phyloP scores from a whole-genome alignment of 2,797 vertebrate genomes.

The Gephyroberyx darwinii region DNA sequence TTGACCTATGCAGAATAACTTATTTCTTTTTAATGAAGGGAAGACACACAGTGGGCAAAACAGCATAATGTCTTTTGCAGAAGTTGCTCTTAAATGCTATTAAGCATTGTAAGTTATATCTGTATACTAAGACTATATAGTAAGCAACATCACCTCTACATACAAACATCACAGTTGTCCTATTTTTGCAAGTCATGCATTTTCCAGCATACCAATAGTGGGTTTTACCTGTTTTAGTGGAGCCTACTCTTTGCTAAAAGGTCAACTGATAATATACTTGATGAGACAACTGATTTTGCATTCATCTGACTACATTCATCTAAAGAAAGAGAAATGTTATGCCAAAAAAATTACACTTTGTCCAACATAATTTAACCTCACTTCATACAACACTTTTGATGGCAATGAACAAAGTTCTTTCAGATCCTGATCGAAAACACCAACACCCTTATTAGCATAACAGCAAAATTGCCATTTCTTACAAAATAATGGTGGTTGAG shows the following conservation, averaged over 20 bases:
- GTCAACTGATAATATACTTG: too few species aligned
- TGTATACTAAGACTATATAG: slow-evolving; percentile 9
- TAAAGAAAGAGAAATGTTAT: too few species aligned
- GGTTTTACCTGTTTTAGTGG: neutral
- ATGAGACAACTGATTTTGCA: too few species aligned
- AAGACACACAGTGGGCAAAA: neutral
- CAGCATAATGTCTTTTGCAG: neutral
- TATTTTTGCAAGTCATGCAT: neutral
- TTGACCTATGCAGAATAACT: neutral
- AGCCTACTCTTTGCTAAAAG: too few species aligned
- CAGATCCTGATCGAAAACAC: slow-evolving; percentile 69
- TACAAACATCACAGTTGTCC: too few species aligned
- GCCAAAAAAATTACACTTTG: too few species aligned
- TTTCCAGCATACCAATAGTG: slow-evolving; percentile 1
- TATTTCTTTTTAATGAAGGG: neutral
- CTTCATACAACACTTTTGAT: slow-evolving; percentile 1
- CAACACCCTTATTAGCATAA: slow-evolving; percentile 65
- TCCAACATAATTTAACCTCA: neutral
- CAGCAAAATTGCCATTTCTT: slow-evolving; percentile 79
- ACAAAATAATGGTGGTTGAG: slow-evolving; percentile 75
- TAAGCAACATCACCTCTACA: neutral
- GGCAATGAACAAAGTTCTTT: slow-evolving; percentile 35
- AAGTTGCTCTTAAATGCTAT: slow-evolving; percentile 5
- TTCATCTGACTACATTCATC: too few species aligned
- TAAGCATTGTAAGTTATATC: neutral